Conservation (phyloP, 2,797 vertebrate species). For the Carcharodon carcharias region DNA sequence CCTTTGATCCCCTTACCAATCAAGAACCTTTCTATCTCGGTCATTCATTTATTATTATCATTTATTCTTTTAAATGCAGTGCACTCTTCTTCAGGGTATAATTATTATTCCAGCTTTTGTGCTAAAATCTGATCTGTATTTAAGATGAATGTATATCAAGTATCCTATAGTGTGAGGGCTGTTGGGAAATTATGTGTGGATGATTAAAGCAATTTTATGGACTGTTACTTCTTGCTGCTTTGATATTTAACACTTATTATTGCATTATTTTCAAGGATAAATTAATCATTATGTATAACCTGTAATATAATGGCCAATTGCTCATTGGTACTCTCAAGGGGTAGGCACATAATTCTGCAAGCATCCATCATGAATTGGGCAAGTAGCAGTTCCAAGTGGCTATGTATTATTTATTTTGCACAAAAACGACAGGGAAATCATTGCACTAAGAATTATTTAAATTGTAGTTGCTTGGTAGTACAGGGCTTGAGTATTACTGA, state of each 20-base stretch:
- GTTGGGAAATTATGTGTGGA: neutral
- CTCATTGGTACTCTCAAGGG: neutral
- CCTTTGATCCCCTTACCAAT: no score
- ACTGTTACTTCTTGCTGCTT: neutral
- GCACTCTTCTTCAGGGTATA: neutral
- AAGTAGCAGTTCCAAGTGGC: no score
- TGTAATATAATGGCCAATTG: neutral
- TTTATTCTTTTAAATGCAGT: neutral
- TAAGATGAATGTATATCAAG: neutral
- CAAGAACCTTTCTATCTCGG: no score
- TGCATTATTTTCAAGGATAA: neutral
- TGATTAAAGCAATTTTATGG: neutral
- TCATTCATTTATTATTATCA: no score
- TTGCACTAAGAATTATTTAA: neutral
- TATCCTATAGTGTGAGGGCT: neutral
- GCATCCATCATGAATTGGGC: neutral
- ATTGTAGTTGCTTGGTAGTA: neutral
- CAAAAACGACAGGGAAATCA: neutral
- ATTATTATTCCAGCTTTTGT: neutral
- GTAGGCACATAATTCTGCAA: neutral
- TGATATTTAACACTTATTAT: neutral
- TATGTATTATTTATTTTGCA: neutral
- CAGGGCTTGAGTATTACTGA: no score
- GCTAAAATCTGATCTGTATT: neutral
- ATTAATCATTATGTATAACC: neutral